These are phyloP conservation scores for Brachionus koreanus DNA, from an alignment of 1,140 invertebrate species.

Conservation along the genomic window DNA sequence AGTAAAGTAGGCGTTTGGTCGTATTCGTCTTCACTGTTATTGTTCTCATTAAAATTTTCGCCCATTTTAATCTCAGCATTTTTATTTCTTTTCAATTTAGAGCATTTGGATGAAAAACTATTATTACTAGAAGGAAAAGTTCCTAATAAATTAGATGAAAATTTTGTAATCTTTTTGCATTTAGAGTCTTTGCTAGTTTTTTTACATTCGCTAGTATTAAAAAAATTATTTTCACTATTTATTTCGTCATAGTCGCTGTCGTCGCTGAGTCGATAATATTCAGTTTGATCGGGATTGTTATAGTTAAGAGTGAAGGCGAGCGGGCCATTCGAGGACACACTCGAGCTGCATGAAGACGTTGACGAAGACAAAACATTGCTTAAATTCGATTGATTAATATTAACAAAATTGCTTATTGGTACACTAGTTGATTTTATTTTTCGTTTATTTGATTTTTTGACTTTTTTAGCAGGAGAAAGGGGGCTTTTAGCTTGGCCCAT, in stretches of 20 bases:
- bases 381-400: not conserved
- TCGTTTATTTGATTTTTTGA: constrained; percentile 13
- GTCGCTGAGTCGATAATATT: not conserved
- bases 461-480: not conserved
- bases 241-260: constrained; percentile 8
- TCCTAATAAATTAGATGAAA: not conserved
- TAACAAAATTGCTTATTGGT: not conserved
- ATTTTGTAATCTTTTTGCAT: not conserved
- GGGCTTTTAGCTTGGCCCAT: not conserved
- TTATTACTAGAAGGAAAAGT: not conserved
- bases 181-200: not conserved
- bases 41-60: not conserved
- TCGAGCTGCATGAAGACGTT: not conserved
- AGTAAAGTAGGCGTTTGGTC: not conserved
- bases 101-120: not conserved
- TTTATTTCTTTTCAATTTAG: not conserved
- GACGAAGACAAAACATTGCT: not conserved
- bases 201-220: constrained; percentile 11
- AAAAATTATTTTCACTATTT: not conserved
- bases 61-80: not conserved
- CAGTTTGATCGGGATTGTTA: not conserved
- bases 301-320: not conserved
- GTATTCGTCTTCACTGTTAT: constrained; percentile 44
- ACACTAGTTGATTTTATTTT: not conserved
- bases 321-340: not conserved